Percentiles rank a stretch among this genome's conserved stretches.
These are phyloP conservation scores for Osedax frankpressi DNA, from an alignment of 2,888 invertebrate genomes.

Conservation along the genomic window DNA sequence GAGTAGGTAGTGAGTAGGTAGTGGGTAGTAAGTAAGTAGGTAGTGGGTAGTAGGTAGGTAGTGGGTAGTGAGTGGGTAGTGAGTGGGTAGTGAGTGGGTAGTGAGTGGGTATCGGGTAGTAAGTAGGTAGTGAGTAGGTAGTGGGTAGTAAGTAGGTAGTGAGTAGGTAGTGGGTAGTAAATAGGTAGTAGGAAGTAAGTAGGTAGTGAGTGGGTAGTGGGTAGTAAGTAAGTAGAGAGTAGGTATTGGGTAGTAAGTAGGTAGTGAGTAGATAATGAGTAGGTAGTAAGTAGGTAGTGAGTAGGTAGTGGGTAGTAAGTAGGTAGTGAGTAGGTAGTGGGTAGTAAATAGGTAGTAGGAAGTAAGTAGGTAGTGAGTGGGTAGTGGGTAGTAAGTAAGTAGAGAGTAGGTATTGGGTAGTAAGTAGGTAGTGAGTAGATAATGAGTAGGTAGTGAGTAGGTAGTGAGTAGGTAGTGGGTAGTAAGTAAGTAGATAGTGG, in stretches of 20 bases:
- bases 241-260: background rate
- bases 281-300: too few species aligned
- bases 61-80: background rate
- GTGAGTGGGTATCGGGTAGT: too few species aligned
- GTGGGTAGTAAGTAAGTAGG: background rate
- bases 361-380: background rate
- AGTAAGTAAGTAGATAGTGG: background rate
- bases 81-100: background rate
- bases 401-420: background rate
- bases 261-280: too few species aligned
- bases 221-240: background rate
- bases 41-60: background rate
- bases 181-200: too few species aligned
- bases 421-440: too few species aligned
- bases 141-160: background rate
- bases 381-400: background rate
- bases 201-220: background rate
- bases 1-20: background rate
- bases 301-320: background rate
- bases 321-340: background rate
- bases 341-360: too few species aligned
- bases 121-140: background rate
- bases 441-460: slow-evolving; percentile 75
- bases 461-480: background rate
- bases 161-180: background rate